These are phyloP conservation scores for Patella caerulea DNA, from an alignment of 2,888 invertebrate species.

Conservation along the genomic window DNA sequence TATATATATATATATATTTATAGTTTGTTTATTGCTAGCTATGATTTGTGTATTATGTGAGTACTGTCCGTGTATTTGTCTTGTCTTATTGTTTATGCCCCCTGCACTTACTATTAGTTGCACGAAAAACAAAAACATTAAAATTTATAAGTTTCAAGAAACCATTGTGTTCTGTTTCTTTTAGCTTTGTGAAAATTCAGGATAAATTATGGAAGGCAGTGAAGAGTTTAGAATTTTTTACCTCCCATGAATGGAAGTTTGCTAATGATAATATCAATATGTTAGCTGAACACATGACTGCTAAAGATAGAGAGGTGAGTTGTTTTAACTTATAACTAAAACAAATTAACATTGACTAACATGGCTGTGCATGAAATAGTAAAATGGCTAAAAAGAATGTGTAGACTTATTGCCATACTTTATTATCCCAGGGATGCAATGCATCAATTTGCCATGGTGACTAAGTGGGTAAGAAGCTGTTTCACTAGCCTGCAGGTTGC, in stretches of 20 bases:
- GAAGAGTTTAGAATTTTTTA: constrained; percentile 91
- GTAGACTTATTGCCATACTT: no score
- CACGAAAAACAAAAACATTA: neutral
- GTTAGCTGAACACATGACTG: constrained; percentile 54
- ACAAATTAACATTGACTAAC: no score
- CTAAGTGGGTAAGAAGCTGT: no score
- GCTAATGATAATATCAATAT: constrained; percentile 72
- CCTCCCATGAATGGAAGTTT: constrained; percentile 92
- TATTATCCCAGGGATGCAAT: no score
- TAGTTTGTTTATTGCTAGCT: no score
- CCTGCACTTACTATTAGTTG: neutral
- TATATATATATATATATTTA: no score
- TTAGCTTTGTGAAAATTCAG: constrained; percentile 88
- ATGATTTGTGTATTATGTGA: neutral
- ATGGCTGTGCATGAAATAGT: no score
- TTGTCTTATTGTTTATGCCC: neutral
- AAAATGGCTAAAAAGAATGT: no score
- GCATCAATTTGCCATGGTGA: no score
- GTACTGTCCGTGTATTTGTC: neutral
- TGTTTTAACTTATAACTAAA: neutral
- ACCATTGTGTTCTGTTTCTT: constrained; percentile 17
- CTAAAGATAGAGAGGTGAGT: constrained; percentile 65
- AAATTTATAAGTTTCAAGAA: no score
- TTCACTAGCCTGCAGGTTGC: no score
- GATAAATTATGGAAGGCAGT: constrained; percentile 90